phyloP scores from a whole-genome alignment of 2,888 invertebrate species.

The Trissoscelio sp. region DNA sequence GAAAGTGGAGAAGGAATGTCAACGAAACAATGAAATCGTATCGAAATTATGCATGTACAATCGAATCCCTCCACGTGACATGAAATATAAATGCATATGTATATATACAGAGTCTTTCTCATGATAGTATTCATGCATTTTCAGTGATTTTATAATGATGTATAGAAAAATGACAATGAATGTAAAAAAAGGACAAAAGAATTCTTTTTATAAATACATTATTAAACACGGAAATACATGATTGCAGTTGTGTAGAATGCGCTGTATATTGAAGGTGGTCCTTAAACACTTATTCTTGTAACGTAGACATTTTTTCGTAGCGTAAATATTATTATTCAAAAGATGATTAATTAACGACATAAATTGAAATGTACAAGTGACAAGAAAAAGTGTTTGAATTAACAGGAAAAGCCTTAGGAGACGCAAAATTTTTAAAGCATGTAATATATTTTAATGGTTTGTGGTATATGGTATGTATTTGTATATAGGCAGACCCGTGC shows the following conservation, averaged over 20 bases:
- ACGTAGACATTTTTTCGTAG: not conserved
- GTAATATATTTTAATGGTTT: constrained; percentile 83
- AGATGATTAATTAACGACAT: not conserved
- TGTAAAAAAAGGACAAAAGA: constrained; percentile 44
- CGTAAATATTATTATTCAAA: constrained; percentile 67
- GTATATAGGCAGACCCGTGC: constrained; percentile 83
- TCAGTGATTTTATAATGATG: constrained; percentile 68
- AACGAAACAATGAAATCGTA: constrained; percentile 80
- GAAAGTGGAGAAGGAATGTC: constrained; percentile 70
- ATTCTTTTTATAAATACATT: constrained; percentile 63
- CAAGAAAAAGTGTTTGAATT: constrained; percentile 52
- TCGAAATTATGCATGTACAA: constrained; percentile 82
- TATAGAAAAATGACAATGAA: constrained; percentile 46
- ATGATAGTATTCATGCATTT: constrained; percentile 69
- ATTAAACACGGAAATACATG: constrained; percentile 67
- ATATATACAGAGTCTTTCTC: constrained; percentile 70
- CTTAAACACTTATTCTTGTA: constrained; percentile 29
- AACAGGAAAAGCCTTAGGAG: constrained; percentile 62
- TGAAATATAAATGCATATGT: constrained; percentile 76
- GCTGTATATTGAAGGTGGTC: constrained; percentile 63
- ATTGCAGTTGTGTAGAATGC: constrained; percentile 67
- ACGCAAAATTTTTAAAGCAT: constrained; percentile 80
- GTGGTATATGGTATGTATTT: constrained; percentile 83
- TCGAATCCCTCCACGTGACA: constrained; percentile 83
- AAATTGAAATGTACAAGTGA: constrained; percentile 44